phyloP scores from a whole-genome alignment of 2,113 vertebrate genomes.

The Toxostoma redivivum region DNA sequence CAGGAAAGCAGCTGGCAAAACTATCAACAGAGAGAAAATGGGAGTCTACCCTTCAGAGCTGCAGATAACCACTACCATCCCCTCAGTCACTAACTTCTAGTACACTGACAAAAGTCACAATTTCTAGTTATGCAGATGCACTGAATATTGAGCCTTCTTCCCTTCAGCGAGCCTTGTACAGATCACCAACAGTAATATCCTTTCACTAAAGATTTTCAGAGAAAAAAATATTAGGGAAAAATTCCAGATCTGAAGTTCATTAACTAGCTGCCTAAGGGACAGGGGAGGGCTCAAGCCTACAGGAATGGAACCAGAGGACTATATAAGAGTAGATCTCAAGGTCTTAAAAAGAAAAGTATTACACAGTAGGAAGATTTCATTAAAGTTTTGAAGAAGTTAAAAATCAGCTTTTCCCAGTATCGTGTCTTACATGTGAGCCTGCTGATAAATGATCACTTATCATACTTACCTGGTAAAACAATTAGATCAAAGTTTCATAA shows the following conservation, averaged over 20 bases:
- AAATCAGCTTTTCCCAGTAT: neutral
- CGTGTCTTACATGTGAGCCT: neutral
- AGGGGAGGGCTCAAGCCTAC: neutral
- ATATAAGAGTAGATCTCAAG: neutral
- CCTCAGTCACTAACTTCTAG: neutral
- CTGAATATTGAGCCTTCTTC: neutral
- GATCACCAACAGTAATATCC: neutral
- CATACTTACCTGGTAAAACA: neutral
- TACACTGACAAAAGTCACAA: neutral
- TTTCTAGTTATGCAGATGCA: neutral
- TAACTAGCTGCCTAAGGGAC: neutral
- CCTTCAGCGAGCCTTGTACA: neutral
- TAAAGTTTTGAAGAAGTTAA: neutral
- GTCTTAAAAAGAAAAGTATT: neutral
- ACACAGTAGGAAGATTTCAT: neutral
- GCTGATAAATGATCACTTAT: neutral
- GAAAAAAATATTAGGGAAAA: neutral
- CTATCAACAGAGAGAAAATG: neutral
- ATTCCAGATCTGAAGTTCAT: neutral
- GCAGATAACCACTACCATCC: neutral
- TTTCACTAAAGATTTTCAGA: neutral
- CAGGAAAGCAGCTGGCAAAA: neutral
- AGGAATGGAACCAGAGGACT: neutral
- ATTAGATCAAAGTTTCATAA: neutral
- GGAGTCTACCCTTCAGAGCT: neutral